Base-by-base conservation (phyloP, 2,797 vertebrate species). In the Ctenochaetus hawaiiensis region DNA sequence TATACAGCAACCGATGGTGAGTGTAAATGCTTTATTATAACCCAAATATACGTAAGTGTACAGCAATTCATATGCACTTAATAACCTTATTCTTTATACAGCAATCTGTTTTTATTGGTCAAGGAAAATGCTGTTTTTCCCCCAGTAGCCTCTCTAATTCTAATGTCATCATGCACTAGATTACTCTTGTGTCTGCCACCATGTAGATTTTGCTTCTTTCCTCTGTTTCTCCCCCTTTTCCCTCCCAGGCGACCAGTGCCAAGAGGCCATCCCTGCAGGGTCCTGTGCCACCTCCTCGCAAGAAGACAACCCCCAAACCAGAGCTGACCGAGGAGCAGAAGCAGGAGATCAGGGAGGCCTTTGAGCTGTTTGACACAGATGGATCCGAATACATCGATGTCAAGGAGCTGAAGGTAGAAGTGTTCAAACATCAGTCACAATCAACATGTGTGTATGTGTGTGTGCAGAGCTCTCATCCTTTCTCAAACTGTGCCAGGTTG, bases 331-430 rank as follows among this genome's bases (percentile, higher is more conserved):
- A 98, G 91, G 96, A 97, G 82, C 96, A 97, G 87, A 96, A 93
- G 80, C 96, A 96, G 91, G 97, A 98, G 94, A 95, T 98, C 81
- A 91, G 95, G 37, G 96, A 97, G 90, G 98, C 98, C 5, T 99
- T 99, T 57, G 97, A 98, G 92, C 95, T 99, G 53, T 99, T 98
- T 34, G 96, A 97, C 92, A 94, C 97, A 0, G 97, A 97, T 18
- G 96, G 96, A n/a, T 96, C 95, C 12, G 97, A 97, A 8, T 95
- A 83, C 77, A 97, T 98, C 7, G 96, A 97, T 20, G 96, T 97
- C 12, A 98, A 96, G 72, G 97, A 99, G 80, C 94, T 99, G 17
- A 98, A 99, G 96, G 97, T 96, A 69, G 59, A 72, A 23, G n/a
- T 23, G 16, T 12, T 22, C 0, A 1, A 11, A 56, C 13, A 14